A percentile compares a stretch with the other conserved stretches of the same genome.
Evolutionary conservation across 2,113 vertebrate species (phyloP).

Genomic region (Bagarius yarrelli): DNA sequence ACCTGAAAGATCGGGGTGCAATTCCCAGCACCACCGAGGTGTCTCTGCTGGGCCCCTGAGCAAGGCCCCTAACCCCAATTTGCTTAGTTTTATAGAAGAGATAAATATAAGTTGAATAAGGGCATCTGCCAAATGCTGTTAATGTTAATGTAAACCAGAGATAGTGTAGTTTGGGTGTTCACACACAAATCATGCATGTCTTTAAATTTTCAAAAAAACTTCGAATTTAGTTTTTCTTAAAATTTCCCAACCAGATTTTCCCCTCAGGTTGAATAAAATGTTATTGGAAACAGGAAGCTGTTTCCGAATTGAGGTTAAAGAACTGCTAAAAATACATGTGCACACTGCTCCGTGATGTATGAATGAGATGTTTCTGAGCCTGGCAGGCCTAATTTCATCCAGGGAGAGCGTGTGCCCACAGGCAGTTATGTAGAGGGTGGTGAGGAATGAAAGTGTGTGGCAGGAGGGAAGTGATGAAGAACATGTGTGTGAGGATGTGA

Average conservation of each 20-base stretch:
- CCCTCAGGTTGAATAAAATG: not conserved
- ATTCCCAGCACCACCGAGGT: too few species aligned
- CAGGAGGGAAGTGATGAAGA: slow-evolving; percentile 41
- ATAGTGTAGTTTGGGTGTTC: not conserved
- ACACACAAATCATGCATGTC: not conserved
- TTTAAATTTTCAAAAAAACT: not conserved
- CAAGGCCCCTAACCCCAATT: too few species aligned
- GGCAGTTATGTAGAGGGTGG: slow-evolving; percentile 33
- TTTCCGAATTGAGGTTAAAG: slow-evolving; percentile 15
- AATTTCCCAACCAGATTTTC: not conserved
- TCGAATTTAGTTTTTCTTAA: not conserved
- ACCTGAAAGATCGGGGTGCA: too few species aligned
- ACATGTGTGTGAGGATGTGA: slow-evolving; percentile 32
- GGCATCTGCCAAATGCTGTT: too few species aligned
- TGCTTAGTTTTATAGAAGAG: too few species aligned
- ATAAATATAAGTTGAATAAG: too few species aligned
- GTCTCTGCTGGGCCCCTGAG: too few species aligned
- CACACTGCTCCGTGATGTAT: slow-evolving; percentile 45
- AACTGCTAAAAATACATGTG: slow-evolving; percentile 49
- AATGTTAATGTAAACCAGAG: too few species aligned
- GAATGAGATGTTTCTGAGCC: slow-evolving; percentile 43
- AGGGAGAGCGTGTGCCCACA: slow-evolving; percentile 19
- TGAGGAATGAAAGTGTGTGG: slow-evolving; percentile 42
- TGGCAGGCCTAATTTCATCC: slow-evolving; percentile 45
- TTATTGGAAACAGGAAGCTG: not conserved